Evolutionary conservation across 2,888 invertebrate species (phyloP).

Genomic region (Neria commutata): DNA sequence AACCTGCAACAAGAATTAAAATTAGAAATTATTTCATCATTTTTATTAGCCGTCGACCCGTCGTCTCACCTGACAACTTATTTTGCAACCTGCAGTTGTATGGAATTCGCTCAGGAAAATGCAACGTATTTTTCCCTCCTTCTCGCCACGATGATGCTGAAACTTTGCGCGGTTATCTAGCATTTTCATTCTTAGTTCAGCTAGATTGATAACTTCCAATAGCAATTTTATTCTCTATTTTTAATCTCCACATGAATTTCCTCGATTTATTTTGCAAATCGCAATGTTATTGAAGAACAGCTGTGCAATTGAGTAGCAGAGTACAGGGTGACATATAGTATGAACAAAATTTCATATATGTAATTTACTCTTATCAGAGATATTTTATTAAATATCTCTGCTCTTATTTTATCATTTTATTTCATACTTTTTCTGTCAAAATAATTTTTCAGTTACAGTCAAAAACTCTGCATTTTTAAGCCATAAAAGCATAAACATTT

Average conservation of each 20-base stretch:
- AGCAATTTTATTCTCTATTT: too few species aligned
- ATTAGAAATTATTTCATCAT: not conserved
- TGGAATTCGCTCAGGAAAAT: conserved; percentile 82
- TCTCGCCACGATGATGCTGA: conserved; percentile 65
- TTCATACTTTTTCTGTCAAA: not conserved
- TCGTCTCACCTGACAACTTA: conserved; percentile 76
- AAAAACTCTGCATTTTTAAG: conserved; percentile 20
- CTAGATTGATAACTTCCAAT: too few species aligned
- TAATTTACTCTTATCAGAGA: too few species aligned
- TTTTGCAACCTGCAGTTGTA: conserved; percentile 81
- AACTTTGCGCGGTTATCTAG: too few species aligned
- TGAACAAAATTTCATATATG: too few species aligned
- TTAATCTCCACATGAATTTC: too few species aligned
- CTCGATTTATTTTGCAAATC: too few species aligned
- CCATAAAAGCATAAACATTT: too few species aligned
- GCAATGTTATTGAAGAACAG: too few species aligned
- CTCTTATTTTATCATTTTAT: not conserved
- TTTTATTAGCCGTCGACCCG: conserved; percentile 1
- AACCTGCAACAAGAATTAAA: conserved; percentile 65
- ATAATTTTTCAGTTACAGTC: conserved; percentile 2
- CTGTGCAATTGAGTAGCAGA: too few species aligned
- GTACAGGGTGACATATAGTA: too few species aligned
- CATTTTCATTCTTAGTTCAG: too few species aligned
- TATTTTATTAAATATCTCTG: not conserved
- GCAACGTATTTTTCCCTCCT: conserved; percentile 79